Conservation (phyloP, 2,113 vertebrate genomes). For the Indri indri region DNA sequence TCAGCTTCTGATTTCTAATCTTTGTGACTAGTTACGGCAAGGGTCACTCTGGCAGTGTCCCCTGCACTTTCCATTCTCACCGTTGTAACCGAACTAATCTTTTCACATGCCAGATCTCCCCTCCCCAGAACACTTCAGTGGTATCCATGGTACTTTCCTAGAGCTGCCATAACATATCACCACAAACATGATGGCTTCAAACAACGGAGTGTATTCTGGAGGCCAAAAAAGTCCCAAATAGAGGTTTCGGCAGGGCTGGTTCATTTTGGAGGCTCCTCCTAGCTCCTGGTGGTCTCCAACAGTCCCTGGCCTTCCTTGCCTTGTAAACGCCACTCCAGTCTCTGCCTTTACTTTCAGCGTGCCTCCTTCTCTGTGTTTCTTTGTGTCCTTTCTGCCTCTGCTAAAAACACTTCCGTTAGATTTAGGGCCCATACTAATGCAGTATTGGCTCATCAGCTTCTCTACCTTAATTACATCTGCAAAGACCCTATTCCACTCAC, state of each 20-base stretch:
- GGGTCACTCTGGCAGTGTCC: background rate
- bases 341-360: background rate
- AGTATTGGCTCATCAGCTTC: background rate
- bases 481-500: background rate
- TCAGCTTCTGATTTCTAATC: background rate
- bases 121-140: background rate
- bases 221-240: background rate
- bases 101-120: background rate
- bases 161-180: no score
- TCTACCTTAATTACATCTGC: background rate
- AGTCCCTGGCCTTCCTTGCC: rapidly evolving
- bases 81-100: background rate
- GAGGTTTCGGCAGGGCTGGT: background rate
- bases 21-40: background rate
- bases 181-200: background rate
- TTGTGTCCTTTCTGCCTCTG: background rate
- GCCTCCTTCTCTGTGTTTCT: background rate
- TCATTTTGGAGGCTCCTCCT: background rate
- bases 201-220: background rate
- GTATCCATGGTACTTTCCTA: background rate
- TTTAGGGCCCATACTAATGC: background rate
- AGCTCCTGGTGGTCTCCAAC: background rate
- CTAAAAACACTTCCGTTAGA: background rate
- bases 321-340: background rate
- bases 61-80: background rate